Evolutionary conservation across 2,797 vertebrate genomes (phyloP).

Genomic region (Botia kubotai): DNA sequence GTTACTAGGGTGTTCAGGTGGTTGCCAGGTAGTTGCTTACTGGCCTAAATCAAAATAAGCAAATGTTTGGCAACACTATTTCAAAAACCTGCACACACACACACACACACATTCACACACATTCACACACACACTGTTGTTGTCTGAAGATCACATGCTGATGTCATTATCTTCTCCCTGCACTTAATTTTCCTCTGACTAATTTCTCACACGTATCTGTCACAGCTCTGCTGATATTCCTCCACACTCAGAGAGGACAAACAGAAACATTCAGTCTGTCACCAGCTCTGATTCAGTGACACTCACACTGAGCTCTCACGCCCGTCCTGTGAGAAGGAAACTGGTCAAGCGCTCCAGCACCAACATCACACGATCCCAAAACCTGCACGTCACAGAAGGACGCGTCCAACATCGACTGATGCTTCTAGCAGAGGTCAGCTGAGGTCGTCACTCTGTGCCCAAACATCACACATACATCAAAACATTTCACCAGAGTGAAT

Average conservation of each 20-base stretch:
- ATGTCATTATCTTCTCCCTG: constrained; percentile 2
- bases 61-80: neutral
- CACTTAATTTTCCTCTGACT: constrained; percentile 10
- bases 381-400: no score
- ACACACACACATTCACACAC: no score
- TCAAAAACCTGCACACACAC: neutral
- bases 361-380: no score
- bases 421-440: no score
- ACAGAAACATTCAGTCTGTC: constrained; percentile 8
- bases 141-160: neutral
- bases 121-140: neutral
- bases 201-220: constrained; percentile 6
- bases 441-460: no score
- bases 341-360: neutral
- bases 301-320: constrained; percentile 13
- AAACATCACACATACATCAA: no score
- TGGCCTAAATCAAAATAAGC: neutral
- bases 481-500: no score
- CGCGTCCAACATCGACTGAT: no score
- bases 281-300: neutral
- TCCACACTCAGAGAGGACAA: neutral
- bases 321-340: neutral
- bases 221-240: neutral
- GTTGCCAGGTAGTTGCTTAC: neutral
- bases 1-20: neutral